Evolutionary conservation across 2,888 invertebrate genomes (phyloP), one percentile per base, ranked within the genome.

Genomic region (Rotaria socialis): DNA sequence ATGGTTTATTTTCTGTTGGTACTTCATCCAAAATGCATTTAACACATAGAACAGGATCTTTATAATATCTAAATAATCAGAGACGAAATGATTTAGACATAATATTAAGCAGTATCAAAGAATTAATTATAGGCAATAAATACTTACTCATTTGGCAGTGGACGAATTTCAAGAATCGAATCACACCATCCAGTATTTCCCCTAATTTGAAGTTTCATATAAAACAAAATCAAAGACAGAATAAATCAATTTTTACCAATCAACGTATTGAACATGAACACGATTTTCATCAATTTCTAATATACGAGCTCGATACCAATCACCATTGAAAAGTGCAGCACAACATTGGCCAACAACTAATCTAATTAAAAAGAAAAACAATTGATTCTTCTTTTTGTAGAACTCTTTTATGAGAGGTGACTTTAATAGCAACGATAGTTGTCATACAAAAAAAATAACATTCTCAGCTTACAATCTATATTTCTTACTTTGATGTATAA

Each of bases 241-340:
- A 52, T 8, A 3, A 52, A 11, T 52, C 35, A 41, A 16, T 14
- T 35, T 19, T 67, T 67, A 35, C 80, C 80, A 80, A 80, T 80
- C 80, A 47, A 80, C n/a, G 24, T 80, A 80, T 43, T 80, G 47
- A 47, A 80, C 80, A 47, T 47, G 5, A 47, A 80, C 80, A 80
- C 80, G 80, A 80, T 43, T 80, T n/a, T 80, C 80, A 14, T 43
- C 80, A 47, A 47, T n/a, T 43, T 24, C 80, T 47, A 80, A 10
- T 14, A 80, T n/a, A 47, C 80, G 80, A 80, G 47, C 80, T 47
- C 80, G 43, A 80, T 80, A 80, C 80, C 80, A 80, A 80, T 80
- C 80, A 3, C 47, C 43, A n/a, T 80, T 80, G 19, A 80, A 80
- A 6, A 24, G 43, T n/a, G 80, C 80, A 24, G 80, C 80, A 43